A percentile compares a stretch with the other conserved stretches of the same genome.
Evolutionary conservation across 2,797 vertebrate genomes (phyloP).

Genomic region (Clarias fuscus): DNA sequence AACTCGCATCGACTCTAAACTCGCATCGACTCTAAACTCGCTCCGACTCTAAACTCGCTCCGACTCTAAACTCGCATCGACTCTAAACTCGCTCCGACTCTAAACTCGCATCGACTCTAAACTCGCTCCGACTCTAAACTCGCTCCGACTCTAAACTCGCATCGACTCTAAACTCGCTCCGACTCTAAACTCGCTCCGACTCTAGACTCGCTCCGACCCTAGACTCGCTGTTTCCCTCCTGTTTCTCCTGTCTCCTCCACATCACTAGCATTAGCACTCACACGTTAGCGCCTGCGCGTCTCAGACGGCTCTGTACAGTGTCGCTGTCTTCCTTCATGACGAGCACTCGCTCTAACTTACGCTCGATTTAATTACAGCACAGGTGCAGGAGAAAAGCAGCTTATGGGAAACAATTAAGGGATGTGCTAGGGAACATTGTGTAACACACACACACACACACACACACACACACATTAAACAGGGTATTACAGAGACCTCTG

Average conservation of each 20-base stretch:
- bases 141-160: not conserved
- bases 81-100: no score
- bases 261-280: not conserved
- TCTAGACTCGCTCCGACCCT: not conserved
- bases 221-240: not conserved
- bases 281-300: not conserved
- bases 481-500: not conserved
- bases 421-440: not conserved
- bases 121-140: not conserved
- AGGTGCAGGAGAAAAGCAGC: slow-evolving; percentile 1
- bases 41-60: no score
- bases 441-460: not conserved
- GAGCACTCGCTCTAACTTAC: not conserved
- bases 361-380: not conserved
- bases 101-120: not conserved
- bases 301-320: not conserved
- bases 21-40: not conserved
- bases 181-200: not conserved
- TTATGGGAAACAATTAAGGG: slow-evolving; percentile 1
- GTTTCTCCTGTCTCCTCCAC: not conserved
- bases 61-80: no score
- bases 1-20: not conserved
- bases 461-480: not conserved
- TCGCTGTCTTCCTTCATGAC: not conserved
- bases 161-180: no score